Base-by-base conservation (phyloP, 2,888 invertebrate genomes). In the Cerastis rubricosa region DNA sequence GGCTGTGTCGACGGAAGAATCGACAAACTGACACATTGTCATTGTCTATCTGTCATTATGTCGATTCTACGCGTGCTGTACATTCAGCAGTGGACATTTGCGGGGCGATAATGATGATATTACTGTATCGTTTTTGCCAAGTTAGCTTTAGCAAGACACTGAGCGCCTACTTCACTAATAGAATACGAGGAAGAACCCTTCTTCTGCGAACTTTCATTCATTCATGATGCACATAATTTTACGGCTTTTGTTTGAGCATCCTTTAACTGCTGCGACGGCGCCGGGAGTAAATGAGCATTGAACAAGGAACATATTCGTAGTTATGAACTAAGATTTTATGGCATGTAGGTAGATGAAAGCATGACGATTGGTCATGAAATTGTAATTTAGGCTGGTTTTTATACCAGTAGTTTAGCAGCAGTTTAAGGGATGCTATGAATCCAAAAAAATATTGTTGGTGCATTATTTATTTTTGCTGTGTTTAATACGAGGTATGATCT, bases 181-280 rank as follows among this genome's bases (percentile, higher is more conserved):
- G 54, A 74, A 78, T 83, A 77, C 78, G 25, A 11, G 47, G 83
- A 66, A 77, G 49, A 47, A 5, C 29, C 29, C 17, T 40, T 54
- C 17, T 69, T 66, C 76, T 76, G 2, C 14, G 70, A 82, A 77
- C 9, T 65, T 69, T 76, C 45, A 64, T 69, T 80, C 47, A 77
- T 54, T 66, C 51, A 77, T 70, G 69, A 70, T 80, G 69, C 69
- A 70, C 64, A 76, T 69, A 19, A 68, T 65, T 64, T 81, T 57
- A 49, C 47, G 29, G 57, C 75, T 74, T 65, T 74, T 81, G 75
- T 65, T 81, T 65, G 64, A 63, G 40, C 73, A 29, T 80, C 80
- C 22, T 71, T 59, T 61, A 51, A 61, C 49, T 61, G 25, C 63
- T 29, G 51, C 51, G 29, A 47, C 43, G 64, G 47, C 25, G 63